Percentiles rank a stretch among this genome's conserved stretches.
These are phyloP conservation scores for Sprattus sprattus DNA, from an alignment of 2,113 vertebrate genomes.

Conservation along the genomic window DNA sequence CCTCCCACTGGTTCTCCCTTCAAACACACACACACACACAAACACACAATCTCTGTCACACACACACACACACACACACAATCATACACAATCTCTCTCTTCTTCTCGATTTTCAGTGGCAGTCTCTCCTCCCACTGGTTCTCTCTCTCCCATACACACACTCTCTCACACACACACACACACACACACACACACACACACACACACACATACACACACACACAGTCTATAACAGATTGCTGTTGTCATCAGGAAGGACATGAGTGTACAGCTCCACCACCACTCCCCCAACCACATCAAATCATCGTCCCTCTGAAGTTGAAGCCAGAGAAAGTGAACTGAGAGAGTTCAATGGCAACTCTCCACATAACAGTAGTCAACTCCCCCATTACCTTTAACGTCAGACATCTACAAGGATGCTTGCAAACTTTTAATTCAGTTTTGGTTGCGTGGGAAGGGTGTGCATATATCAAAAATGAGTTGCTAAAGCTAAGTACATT, in stretches of 20 bases:
- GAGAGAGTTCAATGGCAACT: slow-evolving; percentile 1
- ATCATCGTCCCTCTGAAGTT: slow-evolving; percentile 40
- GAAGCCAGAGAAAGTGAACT: not conserved
- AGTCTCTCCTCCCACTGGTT: no score
- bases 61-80: not conserved
- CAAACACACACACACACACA: no score
- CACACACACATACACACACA: not conserved
- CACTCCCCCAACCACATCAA: slow-evolving; percentile 19
- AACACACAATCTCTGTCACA: not conserved
- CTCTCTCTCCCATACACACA: not conserved
- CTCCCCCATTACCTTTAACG: not conserved
- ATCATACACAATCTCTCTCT: not conserved
- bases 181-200: slow-evolving; percentile 5
- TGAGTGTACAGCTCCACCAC: slow-evolving; percentile 57
- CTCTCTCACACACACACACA: not conserved
- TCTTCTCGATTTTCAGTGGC: no score
- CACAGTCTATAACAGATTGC: slow-evolving; percentile 51
- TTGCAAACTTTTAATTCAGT: not conserved
- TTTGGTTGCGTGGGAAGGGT: not conserved
- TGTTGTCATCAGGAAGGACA: slow-evolving; percentile 60
- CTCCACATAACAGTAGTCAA: slow-evolving; percentile 6
- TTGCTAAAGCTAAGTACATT: not conserved
- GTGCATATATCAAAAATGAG: not conserved
- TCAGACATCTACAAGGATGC: not conserved
- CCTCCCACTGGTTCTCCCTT: not conserved